Base-by-base conservation (phyloP, 2,113 vertebrate species). In the Nyctereutes procyonoides region DNA sequence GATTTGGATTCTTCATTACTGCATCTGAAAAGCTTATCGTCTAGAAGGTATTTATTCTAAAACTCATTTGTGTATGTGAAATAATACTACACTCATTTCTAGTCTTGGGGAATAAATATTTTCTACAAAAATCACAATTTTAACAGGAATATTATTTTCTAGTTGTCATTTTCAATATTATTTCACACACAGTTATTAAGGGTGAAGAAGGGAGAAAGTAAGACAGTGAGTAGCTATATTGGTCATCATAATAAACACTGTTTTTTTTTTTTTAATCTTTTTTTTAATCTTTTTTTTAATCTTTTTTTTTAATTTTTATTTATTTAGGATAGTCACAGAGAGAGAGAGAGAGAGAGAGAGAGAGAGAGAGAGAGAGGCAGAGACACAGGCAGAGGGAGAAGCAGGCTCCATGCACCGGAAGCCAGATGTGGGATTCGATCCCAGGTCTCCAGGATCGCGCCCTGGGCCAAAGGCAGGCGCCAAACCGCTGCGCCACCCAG, bases 1-100 rank as follows among this genome's bases (percentile, higher is more conserved):
- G 99, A 99, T 99, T 98, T 99, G 98, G 99, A 99, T 99, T 98
- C 99, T 43, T 99, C 99, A 55, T 98, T 99, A 98, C 97, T 99
- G 84, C 99, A 98, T 93, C 98, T 99, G 98, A 99, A 99, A 98
- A 99, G 98, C 98, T 98, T 99, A 93, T 98, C 99, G 98, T 99
- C 99, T 98, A 99, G 98, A 99, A 99, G 99, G 99, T 97, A 98
- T 96, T 98, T 97, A 95, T 87, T 28, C 94, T 69, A 97, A 97
- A 92, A 69, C 69, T 5, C 0, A 16, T 67, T 88, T 86, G 32
- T 96, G 20, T 92, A 6, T 63, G 14, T 48, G 24, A 87, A 80
- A 92, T 20, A 94, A 35, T 86, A 65, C 77, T 60, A 35, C 1
- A 83, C 13, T 79, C 71, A 93, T 76, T 91, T 80, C 20, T 96